Conservation (phyloP, 2,113 vertebrate genomes). For the Numida meleagris region DNA sequence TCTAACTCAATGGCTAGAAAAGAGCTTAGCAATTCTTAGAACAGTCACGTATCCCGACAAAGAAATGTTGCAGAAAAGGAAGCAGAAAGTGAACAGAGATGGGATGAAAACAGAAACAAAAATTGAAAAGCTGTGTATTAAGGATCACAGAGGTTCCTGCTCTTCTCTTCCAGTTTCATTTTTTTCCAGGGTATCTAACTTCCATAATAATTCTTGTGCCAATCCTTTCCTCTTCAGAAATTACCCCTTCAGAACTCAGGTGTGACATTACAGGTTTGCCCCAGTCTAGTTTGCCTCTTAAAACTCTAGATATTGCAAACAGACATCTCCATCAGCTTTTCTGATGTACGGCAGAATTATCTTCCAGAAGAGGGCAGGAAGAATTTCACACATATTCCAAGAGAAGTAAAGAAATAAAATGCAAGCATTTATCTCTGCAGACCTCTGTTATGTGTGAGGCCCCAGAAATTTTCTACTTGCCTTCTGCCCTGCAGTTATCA, state of each 20-base stretch:
- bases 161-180: not conserved
- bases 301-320: not conserved
- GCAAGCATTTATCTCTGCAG: not conserved
- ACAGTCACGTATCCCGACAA: not conserved
- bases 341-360: not conserved
- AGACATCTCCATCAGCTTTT: not conserved
- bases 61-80: not conserved
- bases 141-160: not conserved
- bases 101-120: not conserved
- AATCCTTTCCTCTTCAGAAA: slow-evolving; percentile 23
- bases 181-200: not conserved
- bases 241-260: slow-evolving; percentile 38
- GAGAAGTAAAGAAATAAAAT: not conserved
- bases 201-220: slow-evolving; percentile 23
- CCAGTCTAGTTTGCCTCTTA: not conserved
- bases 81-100: not conserved
- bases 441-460: not conserved
- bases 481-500: not conserved
- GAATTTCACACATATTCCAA: not conserved
- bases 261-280: not conserved
- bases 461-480: not conserved
- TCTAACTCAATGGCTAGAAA: not conserved
- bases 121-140: not conserved
- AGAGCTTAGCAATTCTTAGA: not conserved
- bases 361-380: not conserved